Base-by-base conservation (phyloP, 1,140 invertebrate species). In the Tigriopus japonicus region DNA sequence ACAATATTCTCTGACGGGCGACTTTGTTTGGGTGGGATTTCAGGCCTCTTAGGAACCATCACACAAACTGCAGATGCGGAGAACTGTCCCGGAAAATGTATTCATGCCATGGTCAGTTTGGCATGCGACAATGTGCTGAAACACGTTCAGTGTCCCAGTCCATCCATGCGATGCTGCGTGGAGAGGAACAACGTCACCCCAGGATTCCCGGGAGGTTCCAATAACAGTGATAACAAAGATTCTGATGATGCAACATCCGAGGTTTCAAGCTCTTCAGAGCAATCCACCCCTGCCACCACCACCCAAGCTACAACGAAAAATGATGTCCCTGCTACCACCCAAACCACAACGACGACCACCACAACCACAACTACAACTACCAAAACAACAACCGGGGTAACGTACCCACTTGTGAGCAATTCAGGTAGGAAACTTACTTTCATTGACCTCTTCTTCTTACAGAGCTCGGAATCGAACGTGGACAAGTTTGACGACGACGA, bases 121-220 rank as follows among this genome's bases (percentile, higher is more conserved):
- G 21, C 62, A 17, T 62, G 62, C 17, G 62, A 62, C 15, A 24
- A 52, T 7, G 62, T 62, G 14, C 12, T 24, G n/a, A 28, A 62
- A 35, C 59, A 17, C 13, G 28, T 49, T 14, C 2, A 28, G n/a
- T 62, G 62, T 43, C 60, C 62, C 12, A 19, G 17, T 5, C 24
- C 1, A 1, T 19, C 23, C 28, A 63, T 62, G 59, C 43, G 62
- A 52, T 62, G 62, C 62, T 62, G 62, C 19, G 62, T 63, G n/a
- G 61, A 60, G 12, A n/a, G 70, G 87, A 86, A 66, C 77, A 86
- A 1, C 83, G 87, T 21, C 64, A 59, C 10, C 63, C 41, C n/a
- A 40, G 35, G 21, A 45, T 42, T 41, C 61, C 56, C 14, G 35
- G 45, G 2, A 45, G 7, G 28, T 42, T 7, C 52, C 43, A 40